Base-by-base conservation (phyloP, 2,888 invertebrate species). In the Pseudococcus viburni region DNA sequence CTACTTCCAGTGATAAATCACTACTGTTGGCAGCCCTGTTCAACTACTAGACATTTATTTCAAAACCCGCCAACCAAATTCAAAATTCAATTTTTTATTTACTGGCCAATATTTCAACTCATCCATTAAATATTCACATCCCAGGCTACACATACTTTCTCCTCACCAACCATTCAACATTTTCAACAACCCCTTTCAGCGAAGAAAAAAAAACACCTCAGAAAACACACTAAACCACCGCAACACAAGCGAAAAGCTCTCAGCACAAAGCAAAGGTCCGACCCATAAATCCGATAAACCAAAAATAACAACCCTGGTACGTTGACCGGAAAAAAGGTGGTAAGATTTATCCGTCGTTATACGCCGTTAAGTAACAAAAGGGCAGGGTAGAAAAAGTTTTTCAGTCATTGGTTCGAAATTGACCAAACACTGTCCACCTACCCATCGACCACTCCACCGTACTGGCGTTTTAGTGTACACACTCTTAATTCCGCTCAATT, bases 331-430 rank as follows among this genome's bases (percentile, higher is more conserved):
- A 83, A 83, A 83, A 83, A 83, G 80, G 80, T 83, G 80, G 80
- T 46, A 46, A 46, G 46, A 83, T 77, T 77, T 77, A 77, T 83
- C 39, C 46, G 6, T 15, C 6, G 33, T 42, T 80, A 8, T 80
- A 68, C 64, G 59, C 64, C 46, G 64, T 59, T 42, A 55, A 51
- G 51, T 55, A 86, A 64, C 55, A 55, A 39, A 55, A 64, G 19
- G 59, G 85, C 22, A 48, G 39, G 39, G 85, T 7, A 85, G 33
- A n/a, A 42, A 87, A 87, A 87, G 80, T 48, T 88, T 88, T 88
- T 88, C 88, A 51, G 88, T 83, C 88, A 88, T 88, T 88, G 88
- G 88, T 83, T 88, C 59, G 88, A 88, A 88, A 83, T 88, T 88
- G 88, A 88, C 88, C 88, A 88, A 83, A 88, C 83, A 88, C 88